Evolutionary conservation across 2,888 invertebrate genomes (phyloP), one percentile per base, ranked within the genome.

Genomic region (Cephalotes varians): DNA sequence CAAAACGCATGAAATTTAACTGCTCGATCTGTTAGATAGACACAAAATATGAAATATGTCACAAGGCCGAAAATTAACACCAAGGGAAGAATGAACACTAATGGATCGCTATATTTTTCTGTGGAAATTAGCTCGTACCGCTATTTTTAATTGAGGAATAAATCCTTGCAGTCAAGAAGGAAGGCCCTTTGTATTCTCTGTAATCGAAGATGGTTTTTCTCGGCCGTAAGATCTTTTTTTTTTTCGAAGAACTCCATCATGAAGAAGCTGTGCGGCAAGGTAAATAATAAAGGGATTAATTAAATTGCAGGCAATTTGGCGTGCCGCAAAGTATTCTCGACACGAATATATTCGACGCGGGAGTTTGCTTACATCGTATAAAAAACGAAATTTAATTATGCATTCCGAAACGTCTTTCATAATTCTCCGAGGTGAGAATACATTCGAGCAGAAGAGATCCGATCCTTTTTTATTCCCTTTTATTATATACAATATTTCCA

Each of bases 81-180:
- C 58, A 71, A 54, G 37, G 73, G 81, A 87, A n/a, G n/a, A n/a
- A n/a, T n/a, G n/a, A n/a, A n/a, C n/a, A n/a, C n/a, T n/a, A n/a
- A 84, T 67, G 84, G 79, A 85, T 89, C 79, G 82, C 51, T 73
- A 71, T 81, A 83, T 87, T 82, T 82, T 82, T 82, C 65, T 65
- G 86, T 81, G 69, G 89, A 88, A 90, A 90, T 90, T 89, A 88
- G 88, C 56, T 80, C 81, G 64, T 58, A 64, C 81, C 49, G 73
- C 47, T 80, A 64, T 83, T 82, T 83, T 86, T 87, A 90, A 84
- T 81, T 54, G 90, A 83, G 85, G 86, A 88, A 89, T 90, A 89
- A 90, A 90, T 89, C 88, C 81, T 72, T 54, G 74, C 31, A 34
- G 40, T 44, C 40, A 60, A 31, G 37, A 58, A 47, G 54, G 82